These are phyloP conservation scores for Drosophila robusta DNA, from an alignment of 2,888 invertebrate genomes.

Conservation along the genomic window DNA sequence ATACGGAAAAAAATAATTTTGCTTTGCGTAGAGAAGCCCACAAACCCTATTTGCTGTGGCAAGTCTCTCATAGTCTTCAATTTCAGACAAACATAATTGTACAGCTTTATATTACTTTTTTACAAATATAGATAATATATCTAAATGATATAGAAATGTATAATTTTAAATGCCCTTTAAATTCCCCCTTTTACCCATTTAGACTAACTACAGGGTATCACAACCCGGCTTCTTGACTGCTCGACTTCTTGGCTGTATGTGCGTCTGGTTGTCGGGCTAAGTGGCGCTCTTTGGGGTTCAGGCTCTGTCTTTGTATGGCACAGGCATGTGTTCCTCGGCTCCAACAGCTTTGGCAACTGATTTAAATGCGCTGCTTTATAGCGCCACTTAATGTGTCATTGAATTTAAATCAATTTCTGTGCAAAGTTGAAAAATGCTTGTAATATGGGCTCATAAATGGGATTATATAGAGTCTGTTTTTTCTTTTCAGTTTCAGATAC, in stretches of 20 bases:
- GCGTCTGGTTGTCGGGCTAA: slow-evolving; percentile 20
- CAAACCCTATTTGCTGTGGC: too few relatives aligned
- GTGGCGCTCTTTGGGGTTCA: slow-evolving; percentile 40
- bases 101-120: too few relatives aligned
- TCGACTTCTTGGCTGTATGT: slow-evolving; percentile 28
- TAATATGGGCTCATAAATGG: slow-evolving; percentile 8
- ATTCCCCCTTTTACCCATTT: too few relatives aligned
- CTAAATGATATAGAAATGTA: neutral
- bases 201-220: slow-evolving; percentile 8
- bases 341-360: slow-evolving; percentile 56
- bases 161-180: too few relatives aligned
- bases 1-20: too few relatives aligned
- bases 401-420: slow-evolving; percentile 62
- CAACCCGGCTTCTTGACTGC: slow-evolving; percentile 8
- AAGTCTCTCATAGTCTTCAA: too few relatives aligned
- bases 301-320: slow-evolving; percentile 13
- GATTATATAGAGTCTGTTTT: neutral
- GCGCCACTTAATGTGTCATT: slow-evolving; percentile 77
- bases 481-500: neutral
- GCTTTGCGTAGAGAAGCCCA: too few relatives aligned
- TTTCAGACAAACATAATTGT: too few relatives aligned
- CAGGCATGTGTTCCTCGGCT: slow-evolving; percentile 34
- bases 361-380: slow-evolving; percentile 70
- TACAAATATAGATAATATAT: neutral
- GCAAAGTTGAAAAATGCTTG: slow-evolving; percentile 4